Percentiles rank a stretch among this genome's conserved stretches.
Conservation (phyloP, 2,113 vertebrate genomes). For the Probosciger aterrimus region DNA sequence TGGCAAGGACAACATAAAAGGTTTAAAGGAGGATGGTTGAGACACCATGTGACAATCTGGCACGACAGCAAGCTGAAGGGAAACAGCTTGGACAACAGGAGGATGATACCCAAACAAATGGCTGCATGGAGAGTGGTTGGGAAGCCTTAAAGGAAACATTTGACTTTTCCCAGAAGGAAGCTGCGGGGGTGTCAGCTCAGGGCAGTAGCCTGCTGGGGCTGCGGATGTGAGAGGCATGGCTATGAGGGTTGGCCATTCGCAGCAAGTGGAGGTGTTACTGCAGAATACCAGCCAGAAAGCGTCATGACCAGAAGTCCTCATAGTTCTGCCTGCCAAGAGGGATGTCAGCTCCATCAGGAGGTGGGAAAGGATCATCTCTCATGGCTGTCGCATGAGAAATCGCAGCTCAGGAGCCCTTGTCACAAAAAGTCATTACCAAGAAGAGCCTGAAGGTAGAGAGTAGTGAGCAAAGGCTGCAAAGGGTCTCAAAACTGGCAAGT, state of each 20-base stretch:
- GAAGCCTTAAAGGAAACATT: constrained; percentile 15
- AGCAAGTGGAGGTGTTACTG: background rate
- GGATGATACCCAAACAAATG: constrained; percentile 52
- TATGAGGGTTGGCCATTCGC: background rate
- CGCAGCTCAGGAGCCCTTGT: background rate
- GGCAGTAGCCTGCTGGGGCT: background rate
- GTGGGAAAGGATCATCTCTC: background rate
- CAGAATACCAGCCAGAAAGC: background rate
- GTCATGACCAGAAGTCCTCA: background rate
- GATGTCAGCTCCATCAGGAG: background rate
- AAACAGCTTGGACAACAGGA: constrained; percentile 50
- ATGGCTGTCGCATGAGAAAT: rapidly evolving
- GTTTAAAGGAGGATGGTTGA: background rate
- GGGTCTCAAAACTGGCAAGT: background rate
- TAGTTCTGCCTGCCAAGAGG: background rate
- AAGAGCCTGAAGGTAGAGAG: background rate
- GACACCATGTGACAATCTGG: background rate
- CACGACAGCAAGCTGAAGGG: background rate
- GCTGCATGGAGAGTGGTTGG: background rate
- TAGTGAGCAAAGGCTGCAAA: background rate
- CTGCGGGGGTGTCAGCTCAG: background rate
- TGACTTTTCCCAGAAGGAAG: constrained; percentile 37
- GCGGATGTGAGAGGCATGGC: background rate
- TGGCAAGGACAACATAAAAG: background rate
- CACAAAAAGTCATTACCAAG: background rate